Conservation (phyloP, 2,113 vertebrate genomes). For the Psephotus haematonotus region DNA sequence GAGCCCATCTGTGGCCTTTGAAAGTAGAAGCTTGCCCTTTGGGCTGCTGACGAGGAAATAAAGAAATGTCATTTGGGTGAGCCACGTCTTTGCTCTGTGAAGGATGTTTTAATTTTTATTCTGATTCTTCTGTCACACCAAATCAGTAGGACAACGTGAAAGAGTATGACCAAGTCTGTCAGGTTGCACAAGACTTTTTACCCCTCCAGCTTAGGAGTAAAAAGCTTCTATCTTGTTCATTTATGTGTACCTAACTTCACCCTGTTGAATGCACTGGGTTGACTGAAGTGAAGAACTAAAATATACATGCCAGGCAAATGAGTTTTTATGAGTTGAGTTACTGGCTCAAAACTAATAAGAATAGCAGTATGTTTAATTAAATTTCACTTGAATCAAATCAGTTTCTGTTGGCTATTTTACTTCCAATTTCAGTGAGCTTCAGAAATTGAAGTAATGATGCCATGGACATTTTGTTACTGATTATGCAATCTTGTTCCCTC, state of each 20-base stretch:
- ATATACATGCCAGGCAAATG: neutral
- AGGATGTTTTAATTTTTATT: neutral
- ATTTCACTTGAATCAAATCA: neutral
- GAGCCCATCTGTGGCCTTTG: neutral
- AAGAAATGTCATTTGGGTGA: neutral
- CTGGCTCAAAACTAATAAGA: neutral
- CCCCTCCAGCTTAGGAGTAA: neutral
- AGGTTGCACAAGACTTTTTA: neutral
- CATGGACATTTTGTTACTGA: neutral
- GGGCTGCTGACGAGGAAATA: neutral
- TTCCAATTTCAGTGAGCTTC: accelerated
- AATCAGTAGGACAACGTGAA: neutral
- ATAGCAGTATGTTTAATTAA: neutral
- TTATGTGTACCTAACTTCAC: neutral
- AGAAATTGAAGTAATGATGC: neutral
- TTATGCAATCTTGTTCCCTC: neutral
- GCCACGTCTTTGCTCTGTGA: neutral
- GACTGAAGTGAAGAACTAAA: neutral
- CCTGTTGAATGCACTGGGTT: neutral
- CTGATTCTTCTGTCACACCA: neutral
- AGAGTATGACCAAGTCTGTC: neutral
- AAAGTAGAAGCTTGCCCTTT: neutral
- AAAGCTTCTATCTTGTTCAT: neutral
- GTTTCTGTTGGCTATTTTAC: neutral
- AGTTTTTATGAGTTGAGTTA: neutral